Base-by-base conservation (phyloP, 64 coral and sea anemone species). In the Anthopleura sola region DNA sequence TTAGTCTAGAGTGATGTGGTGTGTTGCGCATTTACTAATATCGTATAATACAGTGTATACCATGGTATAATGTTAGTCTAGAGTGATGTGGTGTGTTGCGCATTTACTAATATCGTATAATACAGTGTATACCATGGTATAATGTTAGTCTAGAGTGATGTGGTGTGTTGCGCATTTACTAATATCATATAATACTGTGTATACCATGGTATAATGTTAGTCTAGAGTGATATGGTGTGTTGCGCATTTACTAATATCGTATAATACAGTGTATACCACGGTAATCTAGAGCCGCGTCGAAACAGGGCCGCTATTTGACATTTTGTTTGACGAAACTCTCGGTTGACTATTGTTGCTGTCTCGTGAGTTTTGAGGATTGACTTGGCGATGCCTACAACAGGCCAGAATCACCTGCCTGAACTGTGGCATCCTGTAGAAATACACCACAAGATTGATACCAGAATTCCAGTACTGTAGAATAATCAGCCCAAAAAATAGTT, bases 381-480 rank as follows among this genome's bases (percentile, higher is more conserved):
- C 82, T 28, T 83, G 44, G 28, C 20, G 49, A 12, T 60, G 44
- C 49, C 82, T 53, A 83, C 82, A 83, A 54, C 49, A 83, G 1
- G 23, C 0, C 2, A 83, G 7, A 50, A 83, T 10, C 19, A 83
- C 82, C 18, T 83, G 82, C 39, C 82, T 83, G 29, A 83, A 83
- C 82, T 83, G 49, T 17, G 82, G 82, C 51, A 83, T 83, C 49
- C 82, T 83, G 18, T 60, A 83, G 50, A 60, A 54, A 36, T 83
- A 83, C 6, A 83, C 82, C 8, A 83, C 9, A 7, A 83, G 48
- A 60, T 83, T 83, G 6, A 83, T 49, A 5, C 82, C 26, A 36
- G 82, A 83, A 29, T 83, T 83, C 55, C 49, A 83, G 51, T 83
- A 83, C 82, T 83, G 82, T 4, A 83, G 34, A 38, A 56, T 18